Evolutionary conservation across 2,797 vertebrate species (phyloP).

Genomic region (Crenichthys baileyi): DNA sequence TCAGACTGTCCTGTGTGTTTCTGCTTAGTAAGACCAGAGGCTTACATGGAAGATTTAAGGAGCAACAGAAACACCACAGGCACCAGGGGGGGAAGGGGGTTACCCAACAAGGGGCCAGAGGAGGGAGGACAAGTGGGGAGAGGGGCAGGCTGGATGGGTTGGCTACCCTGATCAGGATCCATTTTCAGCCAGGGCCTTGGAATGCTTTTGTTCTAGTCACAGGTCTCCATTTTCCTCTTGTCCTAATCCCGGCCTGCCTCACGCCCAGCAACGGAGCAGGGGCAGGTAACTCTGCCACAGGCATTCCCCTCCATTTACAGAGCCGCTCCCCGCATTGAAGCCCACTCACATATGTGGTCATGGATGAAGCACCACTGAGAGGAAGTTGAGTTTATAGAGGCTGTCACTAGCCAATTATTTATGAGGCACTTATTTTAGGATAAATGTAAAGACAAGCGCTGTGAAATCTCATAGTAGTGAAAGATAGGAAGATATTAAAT

Average conservation of each 20-base stretch:
- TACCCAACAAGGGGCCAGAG: constrained; percentile 58
- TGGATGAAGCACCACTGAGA: constrained; percentile 24
- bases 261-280: constrained; percentile 72
- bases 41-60: constrained; percentile 78
- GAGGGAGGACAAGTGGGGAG: constrained; percentile 46
- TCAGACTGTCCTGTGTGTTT: constrained; percentile 69
- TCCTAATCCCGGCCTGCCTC: constrained; percentile 76
- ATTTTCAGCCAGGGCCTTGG: constrained; percentile 77
- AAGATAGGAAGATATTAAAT: neutral
- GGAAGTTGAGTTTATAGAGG: constrained; percentile 31
- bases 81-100: constrained; percentile 64
- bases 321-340: constrained; percentile 48
- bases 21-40: constrained; percentile 72
- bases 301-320: constrained; percentile 79
- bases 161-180: constrained; percentile 77
- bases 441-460: constrained; percentile 9
- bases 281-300: constrained; percentile 80
- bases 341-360: constrained; percentile 60
- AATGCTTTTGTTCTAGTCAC: constrained; percentile 83
- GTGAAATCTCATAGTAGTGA: constrained; percentile 11
- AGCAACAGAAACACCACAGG: constrained; percentile 78
- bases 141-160: constrained; percentile 58
- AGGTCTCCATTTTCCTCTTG: constrained; percentile 76
- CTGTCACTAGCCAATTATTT: constrained; percentile 27
- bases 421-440: constrained; percentile 10